Evolutionary conservation across 2,113 vertebrate species (phyloP).

Genomic region (Myodes glareolus): DNA sequence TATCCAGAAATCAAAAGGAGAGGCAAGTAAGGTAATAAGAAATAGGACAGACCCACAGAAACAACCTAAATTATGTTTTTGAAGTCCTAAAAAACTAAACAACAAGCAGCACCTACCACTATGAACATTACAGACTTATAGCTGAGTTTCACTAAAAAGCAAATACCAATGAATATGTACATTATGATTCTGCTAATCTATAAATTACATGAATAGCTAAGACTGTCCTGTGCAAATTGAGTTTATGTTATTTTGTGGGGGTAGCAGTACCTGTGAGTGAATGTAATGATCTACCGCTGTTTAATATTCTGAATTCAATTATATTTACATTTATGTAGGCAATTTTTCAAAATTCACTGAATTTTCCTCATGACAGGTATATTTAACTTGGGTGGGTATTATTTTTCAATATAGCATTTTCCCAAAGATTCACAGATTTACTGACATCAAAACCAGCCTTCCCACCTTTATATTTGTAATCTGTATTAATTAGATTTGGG

Average conservation of each 20-base stretch:
- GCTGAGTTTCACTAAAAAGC: background rate
- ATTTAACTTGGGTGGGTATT: background rate
- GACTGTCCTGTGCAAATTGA: background rate
- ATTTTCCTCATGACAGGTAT: background rate
- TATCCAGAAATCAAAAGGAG: background rate
- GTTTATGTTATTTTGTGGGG: background rate
- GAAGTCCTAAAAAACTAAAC: background rate
- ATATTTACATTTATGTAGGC: background rate
- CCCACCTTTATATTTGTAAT: background rate
- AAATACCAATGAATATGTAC: background rate
- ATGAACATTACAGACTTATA: background rate
- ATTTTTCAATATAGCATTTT: background rate
- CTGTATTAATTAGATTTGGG: background rate
- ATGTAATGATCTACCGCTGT: background rate
- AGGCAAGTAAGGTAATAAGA: background rate
- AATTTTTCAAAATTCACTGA: conserved; percentile 1
- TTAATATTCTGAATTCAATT: background rate
- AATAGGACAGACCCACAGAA: background rate
- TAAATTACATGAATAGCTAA: background rate
- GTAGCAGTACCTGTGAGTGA: background rate
- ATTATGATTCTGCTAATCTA: background rate
- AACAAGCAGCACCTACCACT: background rate
- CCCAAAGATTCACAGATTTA: background rate
- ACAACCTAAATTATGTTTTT: background rate
- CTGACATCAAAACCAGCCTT: background rate